Evolutionary conservation across 2,113 vertebrate species (phyloP), one percentile per base, ranked within the genome.

Genomic region (Phylloscopus trochiloides): DNA sequence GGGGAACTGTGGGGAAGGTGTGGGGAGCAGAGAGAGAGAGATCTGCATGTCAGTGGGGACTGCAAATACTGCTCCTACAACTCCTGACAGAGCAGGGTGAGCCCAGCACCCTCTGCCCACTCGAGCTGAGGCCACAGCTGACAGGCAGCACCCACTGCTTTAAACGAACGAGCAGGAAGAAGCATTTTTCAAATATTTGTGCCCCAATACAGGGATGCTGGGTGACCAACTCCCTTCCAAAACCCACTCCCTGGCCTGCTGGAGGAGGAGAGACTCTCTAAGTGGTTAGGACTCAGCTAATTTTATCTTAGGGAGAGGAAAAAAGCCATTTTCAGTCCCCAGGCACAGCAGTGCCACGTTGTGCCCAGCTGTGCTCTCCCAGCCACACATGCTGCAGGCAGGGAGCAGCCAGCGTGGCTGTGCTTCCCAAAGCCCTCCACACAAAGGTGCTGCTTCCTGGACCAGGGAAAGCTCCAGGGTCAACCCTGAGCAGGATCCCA

Each of bases 141-240:
- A 29, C 57, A 26, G 42, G 8, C 8, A 42, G 6, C 2, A 6
- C 43, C 62, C 15, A 2, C 25, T 31, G 55, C 55, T 34, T 59
- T 32, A 50, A 0, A 1, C 16, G 20, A 75, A 38, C 0, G 0
- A 57, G 10, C 0, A 0, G 4, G 6, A 20, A 88, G 17, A 59
- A 29, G 65, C n/a, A 42, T 38, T 84, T 83, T 42, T 24, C 47
- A 77, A 76, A 18, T 15, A 58, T 43, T 34, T 74, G 17, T 52
- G 51, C 17, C 34, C 55, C 26, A 74, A 1, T 1, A 3, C 1
- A 3, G 0, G 16, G 34, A 67, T 47, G 26, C 43, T 68, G 61
- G 4, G 8, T 47, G 68, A 91, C 29, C 68, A 81, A 20, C 7
- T 17, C 76, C 34, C 17, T 38, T n/a, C 50, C 42, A 59, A 84